These are phyloP conservation scores for Simalia tracyae DNA, from an alignment of 2,797 vertebrate species.

Conservation along the genomic window DNA sequence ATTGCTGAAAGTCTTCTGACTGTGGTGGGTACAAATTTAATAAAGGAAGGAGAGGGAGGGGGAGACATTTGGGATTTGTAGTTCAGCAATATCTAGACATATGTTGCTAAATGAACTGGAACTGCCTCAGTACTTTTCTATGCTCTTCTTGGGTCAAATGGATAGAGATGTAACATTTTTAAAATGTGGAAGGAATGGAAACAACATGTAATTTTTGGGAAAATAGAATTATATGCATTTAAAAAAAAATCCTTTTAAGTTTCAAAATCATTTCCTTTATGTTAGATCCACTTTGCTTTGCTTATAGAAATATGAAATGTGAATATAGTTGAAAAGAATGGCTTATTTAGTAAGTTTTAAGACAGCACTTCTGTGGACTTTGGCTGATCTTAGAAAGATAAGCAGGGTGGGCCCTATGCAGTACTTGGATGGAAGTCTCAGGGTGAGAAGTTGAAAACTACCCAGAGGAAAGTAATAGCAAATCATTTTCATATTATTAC, in stretches of 20 bases:
- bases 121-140: neutral
- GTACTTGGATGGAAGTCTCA: neutral
- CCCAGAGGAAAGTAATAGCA: neutral
- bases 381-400: neutral
- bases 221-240: no score
- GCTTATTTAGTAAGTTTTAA: neutral
- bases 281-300: no score
- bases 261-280: no score
- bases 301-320: no score
- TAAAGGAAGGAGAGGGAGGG: neutral
- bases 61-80: neutral
- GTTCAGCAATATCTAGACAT: neutral
- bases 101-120: neutral
- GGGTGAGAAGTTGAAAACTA: neutral
- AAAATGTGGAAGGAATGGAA: no score
- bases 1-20: neutral
- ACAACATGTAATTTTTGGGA: no score
- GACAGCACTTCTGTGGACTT: neutral
- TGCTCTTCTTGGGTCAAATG: neutral
- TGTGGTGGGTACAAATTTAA: neutral
- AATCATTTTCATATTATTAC: neutral
- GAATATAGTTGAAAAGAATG: no score
- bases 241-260: no score
- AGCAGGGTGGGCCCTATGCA: neutral
- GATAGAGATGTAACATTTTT: neutral